Evolutionary conservation across 2,888 invertebrate genomes (phyloP), one percentile per base, ranked within the genome.

Genomic region (Caenorhabditis sulstoni): DNA sequence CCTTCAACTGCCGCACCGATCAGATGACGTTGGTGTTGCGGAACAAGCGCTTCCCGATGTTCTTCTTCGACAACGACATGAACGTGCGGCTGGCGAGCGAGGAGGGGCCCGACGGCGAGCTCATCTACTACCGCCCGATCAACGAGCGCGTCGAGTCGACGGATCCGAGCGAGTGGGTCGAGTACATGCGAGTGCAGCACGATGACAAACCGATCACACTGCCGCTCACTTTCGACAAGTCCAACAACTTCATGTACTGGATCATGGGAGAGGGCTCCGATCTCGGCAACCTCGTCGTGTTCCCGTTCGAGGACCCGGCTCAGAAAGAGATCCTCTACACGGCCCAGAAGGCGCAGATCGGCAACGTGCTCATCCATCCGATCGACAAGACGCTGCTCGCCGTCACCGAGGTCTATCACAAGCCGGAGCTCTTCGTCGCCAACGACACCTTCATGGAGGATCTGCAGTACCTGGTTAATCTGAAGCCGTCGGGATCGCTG

Each of bases 391-490:
- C 87, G 8, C 82, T 89, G 7, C 76, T 89, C 9, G 87, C 88
- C 12, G 85, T 89, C 18, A 85, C 87, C 0, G 89, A 89, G 75
- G 83, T 87, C 58, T 89, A 89, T 62, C 88, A 89, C 82, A 88
- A 89, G 74, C 89, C 89, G 11, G 89, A 89, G 58, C 79, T 89
- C 29, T 87, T 85, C 64, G 89, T 89, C n/a, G 87, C 89, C 29
- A 89, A 89, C 66, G 84, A 86, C 22, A 87, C 87, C 8, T 85
- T 87, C 53, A 85, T 86, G 82, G 86, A 82, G 22, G 86, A 86
- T 47, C 61, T 85, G 11, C 85, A 85, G 73, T 85, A 85, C 45
- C 77, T 89, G 47, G 89, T 89, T 23, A 88, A 89, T 57, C 75
- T 89, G 52, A 81, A 86, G 8, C 89, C 89, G 1, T 53, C 81